These are phyloP conservation scores for Masnerella sp. DNA, from an alignment of 2,888 invertebrate species.

Conservation along the genomic window DNA sequence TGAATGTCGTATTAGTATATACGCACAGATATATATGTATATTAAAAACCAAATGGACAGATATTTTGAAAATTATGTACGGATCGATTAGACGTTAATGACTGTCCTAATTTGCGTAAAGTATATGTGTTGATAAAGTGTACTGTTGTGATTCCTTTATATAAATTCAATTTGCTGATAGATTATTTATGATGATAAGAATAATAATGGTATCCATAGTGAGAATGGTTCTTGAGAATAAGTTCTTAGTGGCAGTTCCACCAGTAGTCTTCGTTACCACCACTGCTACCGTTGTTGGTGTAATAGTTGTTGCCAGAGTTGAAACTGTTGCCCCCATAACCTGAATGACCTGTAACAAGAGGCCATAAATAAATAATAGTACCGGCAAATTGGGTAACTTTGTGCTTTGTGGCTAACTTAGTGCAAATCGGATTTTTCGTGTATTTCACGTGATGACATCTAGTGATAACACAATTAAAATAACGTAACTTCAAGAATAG, in stretches of 20 bases:
- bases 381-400: too few species aligned
- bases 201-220: slow-evolving; percentile 66
- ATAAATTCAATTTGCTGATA: slow-evolving; percentile 75
- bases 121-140: slow-evolving; percentile 64
- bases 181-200: slow-evolving; percentile 72
- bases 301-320: slow-evolving; percentile 73
- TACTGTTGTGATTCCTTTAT: slow-evolving; percentile 72
- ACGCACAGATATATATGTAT: slow-evolving; percentile 32
- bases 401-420: too few species aligned
- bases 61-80: slow-evolving; percentile 37
- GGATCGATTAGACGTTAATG: slow-evolving; percentile 36
- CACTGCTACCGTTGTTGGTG: slow-evolving; percentile 72
- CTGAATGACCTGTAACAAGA: slow-evolving; percentile 62
- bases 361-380: too few species aligned
- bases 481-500: too few species aligned
- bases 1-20: slow-evolving; percentile 57
- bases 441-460: too few species aligned
- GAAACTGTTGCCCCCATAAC: slow-evolving; percentile 72
- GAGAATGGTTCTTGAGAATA: slow-evolving; percentile 68
- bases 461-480: too few species aligned
- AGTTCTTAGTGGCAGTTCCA: slow-evolving; percentile 72
- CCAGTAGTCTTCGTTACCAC: slow-evolving; percentile 75
- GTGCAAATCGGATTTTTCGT: too few species aligned
- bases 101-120: slow-evolving; percentile 55
- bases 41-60: slow-evolving; percentile 50